Evolutionary conservation across 2,888 invertebrate species (phyloP), one percentile per base, ranked within the genome.

Genomic region (Brachyopa scutellaris): DNA sequence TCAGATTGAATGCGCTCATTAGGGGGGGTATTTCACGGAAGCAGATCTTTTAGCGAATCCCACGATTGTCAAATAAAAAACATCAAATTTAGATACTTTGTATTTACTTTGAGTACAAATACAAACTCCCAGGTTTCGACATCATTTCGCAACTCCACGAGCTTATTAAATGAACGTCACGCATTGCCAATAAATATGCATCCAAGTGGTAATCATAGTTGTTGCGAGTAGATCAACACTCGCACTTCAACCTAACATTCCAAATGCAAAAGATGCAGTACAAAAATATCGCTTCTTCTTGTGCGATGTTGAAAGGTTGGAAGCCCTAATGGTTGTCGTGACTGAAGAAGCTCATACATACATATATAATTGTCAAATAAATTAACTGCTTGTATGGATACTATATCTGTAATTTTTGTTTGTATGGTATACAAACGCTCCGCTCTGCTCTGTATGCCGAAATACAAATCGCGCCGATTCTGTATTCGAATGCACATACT

Each of bases 321-420:
- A 45, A 26, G 59, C 21, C 69, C 57, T 49, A 49, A 74, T 64
- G 33, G 33, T 7, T 62, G 69, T 80, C 80, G 80, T 80, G 80
- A 76, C 74, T 79, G 38, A 79, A 61, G 38, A 26, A 33, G 55
- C 57, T 69, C 45, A 55, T 47, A 33, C n/a, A n/a, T n/a, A n/a
- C n/a, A n/a, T n/a, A n/a, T n/a, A n/a, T n/a, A n/a, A n/a, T 80
- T 80, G 74, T 74, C 80, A 80, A 80, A 80, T 76, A 80, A 80
- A 76, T 80, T 80, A 80, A 69, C 76, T 70, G 17, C 33, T 45
- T 36, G 26, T 45, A 49, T 17, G 17, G 42, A 21, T 26, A 49
- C 33, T 61, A 1, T n/a, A n/a, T n/a, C n/a, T 9, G 33, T 62
- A 47, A 62, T 62, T 45, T 31, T 38, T 47, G 23, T 1, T 42